Evolutionary conservation across 1,140 invertebrate genomes (phyloP).

Genomic region (Pentalonia nigronervosa): DNA sequence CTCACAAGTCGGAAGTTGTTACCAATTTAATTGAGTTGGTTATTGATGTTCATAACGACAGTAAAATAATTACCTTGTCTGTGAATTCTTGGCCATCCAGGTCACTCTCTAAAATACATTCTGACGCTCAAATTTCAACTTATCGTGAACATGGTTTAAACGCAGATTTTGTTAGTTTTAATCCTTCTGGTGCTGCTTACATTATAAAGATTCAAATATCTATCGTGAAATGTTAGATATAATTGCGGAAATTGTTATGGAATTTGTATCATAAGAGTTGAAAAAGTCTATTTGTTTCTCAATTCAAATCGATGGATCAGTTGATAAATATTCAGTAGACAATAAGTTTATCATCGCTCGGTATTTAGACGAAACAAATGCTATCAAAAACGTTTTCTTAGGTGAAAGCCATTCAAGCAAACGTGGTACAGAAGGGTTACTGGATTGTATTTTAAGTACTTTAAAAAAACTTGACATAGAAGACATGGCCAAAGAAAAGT

Average conservation of each 20-base stretch:
- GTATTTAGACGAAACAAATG: neutral
- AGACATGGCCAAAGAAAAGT: conserved; percentile 6
- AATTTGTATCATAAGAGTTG: neutral
- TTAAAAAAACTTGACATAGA: conserved; percentile 24
- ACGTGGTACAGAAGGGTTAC: conserved; percentile 6
- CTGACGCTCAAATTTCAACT: conserved; percentile 42
- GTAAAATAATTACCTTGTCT: too few species aligned
- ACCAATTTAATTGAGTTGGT: conserved; percentile 30
- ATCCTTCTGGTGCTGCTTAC: neutral
- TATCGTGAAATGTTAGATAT: conserved; percentile 3
- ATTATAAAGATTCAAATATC: conserved; percentile 42
- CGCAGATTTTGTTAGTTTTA: conserved; percentile 29
- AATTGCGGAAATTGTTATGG: neutral
- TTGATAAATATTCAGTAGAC: conserved; percentile 34
- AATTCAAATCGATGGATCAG: too few species aligned
- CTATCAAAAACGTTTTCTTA: conserved; percentile 27
- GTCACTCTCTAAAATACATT: conserved; percentile 14
- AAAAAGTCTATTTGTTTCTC: conserved; percentile 44
- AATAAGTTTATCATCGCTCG: conserved; percentile 47
- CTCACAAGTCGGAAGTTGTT: too few species aligned
- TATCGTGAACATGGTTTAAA: conserved; percentile 52
- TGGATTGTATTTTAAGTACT: conserved; percentile 1
- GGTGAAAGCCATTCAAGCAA: conserved; percentile 14
- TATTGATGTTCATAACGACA: conserved; percentile 39
- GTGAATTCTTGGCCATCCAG: neutral